Evolutionary conservation across 2,113 vertebrate species (phyloP).

Genomic region (Hipposideros armiger): DNA sequence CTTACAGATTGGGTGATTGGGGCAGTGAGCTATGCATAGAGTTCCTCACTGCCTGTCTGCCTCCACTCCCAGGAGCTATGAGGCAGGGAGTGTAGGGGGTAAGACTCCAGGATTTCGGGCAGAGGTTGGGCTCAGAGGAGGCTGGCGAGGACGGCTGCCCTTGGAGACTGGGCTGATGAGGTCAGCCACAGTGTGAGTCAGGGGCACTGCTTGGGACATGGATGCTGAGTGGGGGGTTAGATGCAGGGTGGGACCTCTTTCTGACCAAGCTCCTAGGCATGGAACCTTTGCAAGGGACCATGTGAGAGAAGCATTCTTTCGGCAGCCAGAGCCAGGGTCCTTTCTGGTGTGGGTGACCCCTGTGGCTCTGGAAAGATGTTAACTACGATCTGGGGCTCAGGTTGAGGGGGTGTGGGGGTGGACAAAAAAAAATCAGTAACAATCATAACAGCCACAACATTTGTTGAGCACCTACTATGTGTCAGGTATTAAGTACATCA

Average conservation of each 20-base stretch:
- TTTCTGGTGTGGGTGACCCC: background rate
- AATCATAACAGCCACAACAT: background rate
- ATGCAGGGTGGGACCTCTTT: background rate
- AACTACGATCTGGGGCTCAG: background rate
- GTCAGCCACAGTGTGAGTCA: background rate
- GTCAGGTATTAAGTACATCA: background rate
- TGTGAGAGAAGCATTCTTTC: background rate
- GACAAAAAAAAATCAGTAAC: no score
- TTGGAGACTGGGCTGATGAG: background rate
- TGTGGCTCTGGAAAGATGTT: background rate
- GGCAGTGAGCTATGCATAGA: accelerated
- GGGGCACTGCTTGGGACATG: background rate
- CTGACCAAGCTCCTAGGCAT: background rate
- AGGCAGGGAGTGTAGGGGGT: background rate
- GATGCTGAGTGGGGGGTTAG: background rate
- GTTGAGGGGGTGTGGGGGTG: background rate
- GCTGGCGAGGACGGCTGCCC: background rate
- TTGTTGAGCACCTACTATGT: background rate
- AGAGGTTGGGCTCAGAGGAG: background rate
- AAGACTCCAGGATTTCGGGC: background rate
- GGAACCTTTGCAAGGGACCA: background rate
- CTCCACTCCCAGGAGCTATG: background rate
- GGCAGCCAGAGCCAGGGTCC: background rate
- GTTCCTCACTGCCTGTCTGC: background rate
- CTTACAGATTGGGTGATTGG: background rate